Percentiles rank a stretch among this genome's conserved stretches.
These are phyloP conservation scores for Synergus japonicus DNA, from an alignment of 2,888 invertebrate genomes.

Conservation along the genomic window DNA sequence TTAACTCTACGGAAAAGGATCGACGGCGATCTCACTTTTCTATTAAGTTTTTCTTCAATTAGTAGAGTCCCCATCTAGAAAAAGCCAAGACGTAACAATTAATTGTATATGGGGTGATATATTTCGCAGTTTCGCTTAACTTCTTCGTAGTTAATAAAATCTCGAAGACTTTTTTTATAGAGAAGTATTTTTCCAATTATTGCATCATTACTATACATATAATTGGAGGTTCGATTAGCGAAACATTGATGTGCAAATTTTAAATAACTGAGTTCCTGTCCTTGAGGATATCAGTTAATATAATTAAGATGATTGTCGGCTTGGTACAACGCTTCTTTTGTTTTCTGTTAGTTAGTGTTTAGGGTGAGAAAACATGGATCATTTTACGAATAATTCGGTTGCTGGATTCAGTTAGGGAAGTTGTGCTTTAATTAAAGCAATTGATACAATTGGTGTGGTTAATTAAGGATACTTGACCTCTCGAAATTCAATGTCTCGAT, in stretches of 20 bases:
- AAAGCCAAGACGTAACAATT: neutral
- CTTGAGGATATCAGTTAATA: conserved; percentile 14
- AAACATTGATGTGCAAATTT: conserved; percentile 27
- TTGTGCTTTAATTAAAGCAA: conserved; percentile 3
- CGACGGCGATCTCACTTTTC: conserved; percentile 16
- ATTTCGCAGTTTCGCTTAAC: no score
- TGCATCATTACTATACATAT: neutral
- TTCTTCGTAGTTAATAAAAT: neutral
- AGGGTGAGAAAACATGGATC: neutral
- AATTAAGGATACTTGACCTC: neutral
- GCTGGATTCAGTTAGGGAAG: neutral
- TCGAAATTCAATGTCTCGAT: neutral
- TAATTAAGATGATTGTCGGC: conserved; percentile 21
- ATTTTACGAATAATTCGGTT: neutral
- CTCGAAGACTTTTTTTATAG: neutral
- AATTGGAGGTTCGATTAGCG: conserved; percentile 4
- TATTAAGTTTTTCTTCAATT: conserved; percentile 19
- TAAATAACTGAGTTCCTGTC: conserved; percentile 12
- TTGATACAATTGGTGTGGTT: neutral
- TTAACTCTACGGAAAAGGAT: conserved; percentile 33
- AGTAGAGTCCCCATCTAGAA: neutral
- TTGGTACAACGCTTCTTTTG: neutral
- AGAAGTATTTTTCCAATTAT: neutral
- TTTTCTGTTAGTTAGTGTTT: neutral
- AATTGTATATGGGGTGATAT: neutral